A percentile compares a stretch with the other conserved stretches of the same genome.
Conservation (phyloP, 1,140 invertebrate species). For the Bombus waltoni region DNA sequence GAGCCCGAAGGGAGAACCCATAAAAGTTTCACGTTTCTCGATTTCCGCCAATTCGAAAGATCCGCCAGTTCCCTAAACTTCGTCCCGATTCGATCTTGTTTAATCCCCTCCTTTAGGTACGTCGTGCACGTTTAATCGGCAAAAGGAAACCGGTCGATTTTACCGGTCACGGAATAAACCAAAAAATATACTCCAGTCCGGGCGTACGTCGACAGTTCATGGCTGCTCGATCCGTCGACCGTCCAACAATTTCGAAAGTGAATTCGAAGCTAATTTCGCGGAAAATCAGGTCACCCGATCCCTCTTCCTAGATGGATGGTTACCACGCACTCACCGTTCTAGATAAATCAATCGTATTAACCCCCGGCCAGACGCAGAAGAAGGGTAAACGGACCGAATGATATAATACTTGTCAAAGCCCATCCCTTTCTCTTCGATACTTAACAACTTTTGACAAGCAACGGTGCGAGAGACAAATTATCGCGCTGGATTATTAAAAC, state of each 20-base stretch:
- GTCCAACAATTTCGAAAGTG: constrained; percentile 44
- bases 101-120: background rate
- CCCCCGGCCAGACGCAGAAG: background rate
- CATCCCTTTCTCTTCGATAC: background rate
- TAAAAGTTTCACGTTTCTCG: constrained; percentile 68
- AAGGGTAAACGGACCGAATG: constrained; percentile 33
- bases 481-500: background rate
- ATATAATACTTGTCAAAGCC: constrained; percentile 34
- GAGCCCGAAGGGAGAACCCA: constrained; percentile 24
- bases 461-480: constrained; percentile 4
- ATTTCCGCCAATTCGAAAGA: constrained; percentile 63
- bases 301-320: constrained; percentile 24
- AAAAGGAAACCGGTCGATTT: background rate
- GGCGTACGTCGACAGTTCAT: background rate
- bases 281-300: constrained; percentile 61
- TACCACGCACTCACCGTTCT: constrained; percentile 26
- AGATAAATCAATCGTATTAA: constrained; percentile 41
- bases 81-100: constrained; percentile 13
- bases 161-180: background rate
- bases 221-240: background rate
- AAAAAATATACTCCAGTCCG: constrained; percentile 13
- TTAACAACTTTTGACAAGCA: constrained; percentile 1
- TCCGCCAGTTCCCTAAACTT: constrained; percentile 35
- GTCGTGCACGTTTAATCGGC: constrained; percentile 37
- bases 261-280: constrained; percentile 55